Base-by-base conservation (phyloP, 2,797 vertebrate genomes). In the Acipenser ruthenus region DNA sequence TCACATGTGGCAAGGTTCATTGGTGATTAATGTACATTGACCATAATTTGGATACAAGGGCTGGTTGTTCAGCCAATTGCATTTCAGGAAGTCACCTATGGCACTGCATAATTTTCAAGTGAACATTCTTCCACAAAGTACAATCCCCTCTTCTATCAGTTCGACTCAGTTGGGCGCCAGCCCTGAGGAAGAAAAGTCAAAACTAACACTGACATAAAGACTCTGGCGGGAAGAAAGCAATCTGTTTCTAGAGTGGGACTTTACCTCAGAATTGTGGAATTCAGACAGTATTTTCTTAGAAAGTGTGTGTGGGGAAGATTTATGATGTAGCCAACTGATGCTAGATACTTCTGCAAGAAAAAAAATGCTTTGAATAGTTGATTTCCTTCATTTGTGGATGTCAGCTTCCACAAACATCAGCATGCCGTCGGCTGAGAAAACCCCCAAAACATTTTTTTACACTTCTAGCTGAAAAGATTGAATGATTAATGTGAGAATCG, bases 21-120 rank as follows among this genome's bases (percentile, higher is more conserved):
- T 82, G 79, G 71, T 87, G 80, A 87, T 86, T 84, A 85, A 85
- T 71, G 15, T n/a, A 61, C 53, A 71, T 48, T 74, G 70, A 60
- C 70, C 64, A 67, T 49, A 67, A 6, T 69, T 56, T 70, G 0
- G 1, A 78, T 80, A 82, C 78, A 85, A 89, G 77, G 77, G 68
- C 74, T 50, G 82, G 82, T 83, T 87, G 82, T 86, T 88, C 74
- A 82, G 83, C 71, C 64, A 68, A 71, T 58, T 66, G 62, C 58
- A 59, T 71, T 77, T 73, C 83, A 86, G 86, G 83, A 90, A 87
- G 83, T 86, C 74, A 77, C 80, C 74, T 85, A 79, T 75, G 75
- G 83, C 79, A 78, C 11, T 70, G 80, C 71, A 75, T 78, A 78
- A 80, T 79, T 77, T 73, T 67, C 65, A 72, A 63, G 61, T 65